Conservation (phyloP, 2,888 invertebrate species). For the Girardia tigrina region DNA sequence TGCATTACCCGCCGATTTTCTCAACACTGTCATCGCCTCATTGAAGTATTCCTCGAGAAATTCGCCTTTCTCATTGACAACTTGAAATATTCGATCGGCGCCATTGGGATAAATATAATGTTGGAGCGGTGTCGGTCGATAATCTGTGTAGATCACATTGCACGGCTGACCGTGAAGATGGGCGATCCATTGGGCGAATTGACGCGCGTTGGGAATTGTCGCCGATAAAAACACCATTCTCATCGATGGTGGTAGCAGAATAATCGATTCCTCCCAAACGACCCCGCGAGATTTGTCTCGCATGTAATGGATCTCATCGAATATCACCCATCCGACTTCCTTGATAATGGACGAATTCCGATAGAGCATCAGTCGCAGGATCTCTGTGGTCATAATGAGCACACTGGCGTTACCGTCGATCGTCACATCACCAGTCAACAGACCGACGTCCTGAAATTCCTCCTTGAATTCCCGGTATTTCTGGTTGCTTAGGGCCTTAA, state of each 20-base stretch:
- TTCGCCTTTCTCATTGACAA: constrained; percentile 33
- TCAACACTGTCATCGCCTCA: constrained; percentile 52
- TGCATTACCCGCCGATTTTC: constrained; percentile 25
- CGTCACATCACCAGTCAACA: constrained; percentile 57
- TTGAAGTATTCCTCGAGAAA: constrained; percentile 33
- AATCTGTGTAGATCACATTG: constrained; percentile 34
- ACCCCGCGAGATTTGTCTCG: constrained; percentile 33
- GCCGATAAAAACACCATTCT: constrained; percentile 33
- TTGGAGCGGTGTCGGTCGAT: constrained; percentile 30
- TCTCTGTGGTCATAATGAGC: constrained; percentile 36
- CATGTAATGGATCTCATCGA: constrained; percentile 36
- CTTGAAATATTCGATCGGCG: constrained; percentile 34
- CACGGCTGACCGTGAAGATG: constrained; percentile 29
- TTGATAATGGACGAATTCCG: constrained; percentile 29
- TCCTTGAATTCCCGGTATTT: constrained; percentile 94
- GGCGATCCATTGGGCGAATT: constrained; percentile 34
- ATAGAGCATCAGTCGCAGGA: constrained; percentile 36
- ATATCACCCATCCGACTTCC: constrained; percentile 34
- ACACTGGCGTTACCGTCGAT: constrained; percentile 34
- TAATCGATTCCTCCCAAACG: constrained; percentile 35
- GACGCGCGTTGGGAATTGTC: constrained; percentile 34
- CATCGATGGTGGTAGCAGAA: constrained; percentile 26
- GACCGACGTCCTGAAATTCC: constrained; percentile 86
- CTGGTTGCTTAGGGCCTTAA: constrained; percentile 96
- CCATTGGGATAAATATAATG: constrained; percentile 34